These are phyloP conservation scores for Pygoscelis antarcticus DNA, from an alignment of 2,113 vertebrate genomes.

Conservation along the genomic window DNA sequence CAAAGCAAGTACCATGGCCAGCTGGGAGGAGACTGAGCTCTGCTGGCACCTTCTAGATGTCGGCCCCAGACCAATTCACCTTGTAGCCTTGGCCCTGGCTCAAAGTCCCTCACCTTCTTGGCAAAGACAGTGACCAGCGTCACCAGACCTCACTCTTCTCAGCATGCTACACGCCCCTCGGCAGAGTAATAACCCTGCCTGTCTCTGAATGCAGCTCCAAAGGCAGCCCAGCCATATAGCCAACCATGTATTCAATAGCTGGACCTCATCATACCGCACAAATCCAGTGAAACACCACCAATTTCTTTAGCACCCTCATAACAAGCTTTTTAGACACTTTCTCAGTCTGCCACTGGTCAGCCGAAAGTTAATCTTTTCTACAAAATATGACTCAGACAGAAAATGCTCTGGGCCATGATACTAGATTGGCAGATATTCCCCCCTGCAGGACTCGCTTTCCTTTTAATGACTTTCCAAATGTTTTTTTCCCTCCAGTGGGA, in stretches of 20 bases:
- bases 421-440: not conserved
- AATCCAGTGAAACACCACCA: not conserved
- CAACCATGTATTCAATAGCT: not conserved
- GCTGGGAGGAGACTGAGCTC: not conserved
- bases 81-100: not conserved
- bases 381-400: not conserved
- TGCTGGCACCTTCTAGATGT: not conserved
- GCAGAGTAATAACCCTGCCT: not conserved
- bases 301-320: accelerated
- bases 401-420: not conserved
- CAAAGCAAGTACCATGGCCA: not conserved
- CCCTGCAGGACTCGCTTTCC: not conserved
- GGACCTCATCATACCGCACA: not conserved
- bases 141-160: not conserved
- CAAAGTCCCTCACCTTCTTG: not conserved
- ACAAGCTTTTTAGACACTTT: not conserved
- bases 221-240: not conserved
- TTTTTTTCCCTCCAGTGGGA: not conserved
- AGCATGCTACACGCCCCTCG: not conserved
- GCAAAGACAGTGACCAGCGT: not conserved
- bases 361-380: not conserved
- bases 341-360: not conserved
- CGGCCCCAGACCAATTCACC: not conserved
- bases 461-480: not conserved
- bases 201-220: not conserved